A percentile compares a stretch with the other conserved stretches of the same genome.
These are phyloP conservation scores for Myiotriccus ornatus DNA, from an alignment of 2,797 vertebrate species.

Conservation along the genomic window DNA sequence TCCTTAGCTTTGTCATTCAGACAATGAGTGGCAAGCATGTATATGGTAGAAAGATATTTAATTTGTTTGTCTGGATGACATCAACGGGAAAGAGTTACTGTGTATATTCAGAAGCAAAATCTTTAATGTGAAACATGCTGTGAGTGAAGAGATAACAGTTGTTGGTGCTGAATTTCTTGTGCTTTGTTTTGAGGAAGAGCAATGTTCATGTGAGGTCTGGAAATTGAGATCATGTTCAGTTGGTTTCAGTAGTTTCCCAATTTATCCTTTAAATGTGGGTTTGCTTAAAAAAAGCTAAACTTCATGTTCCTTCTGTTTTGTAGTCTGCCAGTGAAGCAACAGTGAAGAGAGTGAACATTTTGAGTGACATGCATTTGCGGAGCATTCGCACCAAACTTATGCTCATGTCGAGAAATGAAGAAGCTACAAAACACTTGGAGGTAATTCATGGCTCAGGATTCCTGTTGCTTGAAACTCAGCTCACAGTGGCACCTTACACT, in stretches of 20 bases:
- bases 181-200: background rate
- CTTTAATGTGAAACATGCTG: background rate
- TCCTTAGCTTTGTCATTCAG: background rate
- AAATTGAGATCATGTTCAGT: background rate
- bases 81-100: background rate
- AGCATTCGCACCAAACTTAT: constrained; percentile 96
- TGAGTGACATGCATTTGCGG: constrained; percentile 98
- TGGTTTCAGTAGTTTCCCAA: background rate
- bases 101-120: background rate
- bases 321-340: constrained; percentile 93
- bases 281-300: background rate
- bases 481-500: background rate
- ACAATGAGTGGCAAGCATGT: background rate
- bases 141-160: background rate
- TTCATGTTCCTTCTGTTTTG: background rate
- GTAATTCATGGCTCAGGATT: constrained; percentile 72
- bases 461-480: background rate
- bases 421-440: constrained; percentile 98
- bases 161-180: background rate
- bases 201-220: background rate
- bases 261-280: background rate
- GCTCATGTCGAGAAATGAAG: constrained; percentile 98
- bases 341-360: constrained; percentile 92
- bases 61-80: background rate
- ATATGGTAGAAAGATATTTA: background rate